These are phyloP conservation scores for Lepas anatifera DNA, from an alignment of 2,888 invertebrate genomes.

Conservation along the genomic window DNA sequence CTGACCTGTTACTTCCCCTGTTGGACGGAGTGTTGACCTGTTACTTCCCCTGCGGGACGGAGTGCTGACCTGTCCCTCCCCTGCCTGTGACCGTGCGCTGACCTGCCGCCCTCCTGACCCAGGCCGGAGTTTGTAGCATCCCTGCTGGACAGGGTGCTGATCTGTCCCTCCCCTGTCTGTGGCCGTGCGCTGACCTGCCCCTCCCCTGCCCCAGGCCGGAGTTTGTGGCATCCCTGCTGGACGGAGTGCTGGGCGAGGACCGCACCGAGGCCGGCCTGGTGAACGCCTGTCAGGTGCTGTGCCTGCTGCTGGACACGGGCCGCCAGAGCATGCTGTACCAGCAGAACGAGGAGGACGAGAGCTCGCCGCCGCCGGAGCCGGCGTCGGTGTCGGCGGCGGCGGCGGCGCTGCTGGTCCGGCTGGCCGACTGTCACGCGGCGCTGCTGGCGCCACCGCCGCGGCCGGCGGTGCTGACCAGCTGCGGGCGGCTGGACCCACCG, in stretches of 20 bases:
- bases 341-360: slow-evolving; percentile 3
- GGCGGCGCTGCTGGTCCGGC: slow-evolving; percentile 48
- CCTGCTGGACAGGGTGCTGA: no score
- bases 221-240: background rate
- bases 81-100: no score
- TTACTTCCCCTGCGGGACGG: no score
- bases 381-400: slow-evolving; percentile 46
- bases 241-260: background rate
- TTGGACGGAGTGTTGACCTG: no score
- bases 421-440: slow-evolving; percentile 56
- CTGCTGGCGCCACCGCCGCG: slow-evolving; percentile 50
- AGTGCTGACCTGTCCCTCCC: no score
- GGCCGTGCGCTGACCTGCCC: no score
- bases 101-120: no score
- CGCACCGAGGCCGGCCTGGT: slow-evolving; percentile 2
- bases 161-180: no score
- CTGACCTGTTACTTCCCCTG: no score
- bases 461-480: background rate
- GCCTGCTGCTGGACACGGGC: slow-evolving; percentile 8
- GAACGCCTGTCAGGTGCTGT: background rate
- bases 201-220: background rate
- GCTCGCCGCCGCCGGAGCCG: background rate
- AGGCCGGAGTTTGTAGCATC: no score
- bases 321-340: background rate
- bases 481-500: slow-evolving; percentile 35